phyloP scores from a whole-genome alignment of 2,113 vertebrate genomes.

The Opisthocomus hoazin region DNA sequence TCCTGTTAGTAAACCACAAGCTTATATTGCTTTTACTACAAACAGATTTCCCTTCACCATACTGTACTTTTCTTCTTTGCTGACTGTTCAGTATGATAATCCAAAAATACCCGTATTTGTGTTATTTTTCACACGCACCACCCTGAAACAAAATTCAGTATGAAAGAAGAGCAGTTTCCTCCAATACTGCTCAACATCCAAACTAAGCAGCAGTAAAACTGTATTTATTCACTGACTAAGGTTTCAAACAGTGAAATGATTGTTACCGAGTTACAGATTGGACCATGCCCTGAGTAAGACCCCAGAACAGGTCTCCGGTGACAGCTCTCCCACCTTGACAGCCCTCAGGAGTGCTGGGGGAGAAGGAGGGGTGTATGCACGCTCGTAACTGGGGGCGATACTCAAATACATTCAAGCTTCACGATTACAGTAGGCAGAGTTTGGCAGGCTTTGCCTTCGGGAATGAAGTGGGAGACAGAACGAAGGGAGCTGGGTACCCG shows the following conservation, averaged over 20 bases:
- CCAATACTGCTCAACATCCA: slow-evolving; percentile 40
- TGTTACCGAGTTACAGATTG: background rate
- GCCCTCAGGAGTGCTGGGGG: accelerated
- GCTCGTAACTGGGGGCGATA: background rate
- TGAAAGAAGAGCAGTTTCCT: slow-evolving; percentile 50
- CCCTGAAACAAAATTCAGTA: slow-evolving; percentile 63
- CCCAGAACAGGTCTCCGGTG: background rate
- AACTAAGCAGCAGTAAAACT: slow-evolving; percentile 49
- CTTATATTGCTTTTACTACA: slow-evolving; percentile 26
- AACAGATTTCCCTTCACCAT: slow-evolving; percentile 38
- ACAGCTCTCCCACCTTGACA: background rate
- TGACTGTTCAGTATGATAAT: slow-evolving; percentile 36
- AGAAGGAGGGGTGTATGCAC: background rate
- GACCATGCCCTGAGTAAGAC: background rate
- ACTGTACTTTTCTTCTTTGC: slow-evolving; percentile 36
- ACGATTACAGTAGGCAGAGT: background rate
- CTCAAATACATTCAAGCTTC: background rate
- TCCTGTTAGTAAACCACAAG: background rate
- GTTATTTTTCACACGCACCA: slow-evolving; percentile 62
- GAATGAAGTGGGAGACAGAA: background rate
- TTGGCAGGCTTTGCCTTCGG: background rate
- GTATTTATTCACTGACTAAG: slow-evolving; percentile 23
- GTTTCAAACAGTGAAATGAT: slow-evolving; percentile 37
- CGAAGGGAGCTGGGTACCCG: background rate
- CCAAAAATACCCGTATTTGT: slow-evolving; percentile 38